A percentile compares a stretch with the other conserved stretches of the same genome.
These are phyloP conservation scores for Cromileptes altivelis DNA, from an alignment of 2,113 vertebrate genomes.

Conservation along the genomic window DNA sequence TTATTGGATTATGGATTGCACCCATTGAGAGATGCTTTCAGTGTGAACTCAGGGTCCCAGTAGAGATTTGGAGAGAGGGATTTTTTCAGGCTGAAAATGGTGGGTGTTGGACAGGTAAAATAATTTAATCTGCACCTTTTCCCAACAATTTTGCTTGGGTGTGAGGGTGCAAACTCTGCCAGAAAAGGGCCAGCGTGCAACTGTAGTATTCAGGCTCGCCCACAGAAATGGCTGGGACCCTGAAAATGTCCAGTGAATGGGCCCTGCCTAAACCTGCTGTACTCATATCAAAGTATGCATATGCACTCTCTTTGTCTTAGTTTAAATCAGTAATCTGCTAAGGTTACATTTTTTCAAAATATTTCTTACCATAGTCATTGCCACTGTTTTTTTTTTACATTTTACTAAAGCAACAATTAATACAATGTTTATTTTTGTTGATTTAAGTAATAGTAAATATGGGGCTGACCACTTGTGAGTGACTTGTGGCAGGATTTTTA, in stretches of 20 bases:
- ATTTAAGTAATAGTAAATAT: no score
- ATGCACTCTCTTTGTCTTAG: no score
- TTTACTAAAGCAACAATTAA: no score
- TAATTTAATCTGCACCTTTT: conserved; percentile 7
- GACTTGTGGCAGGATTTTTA: background rate
- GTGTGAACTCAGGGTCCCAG: conserved; percentile 38
- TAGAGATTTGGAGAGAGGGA: conserved; percentile 34
- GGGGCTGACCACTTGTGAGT: background rate
- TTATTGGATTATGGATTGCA: conserved; percentile 66
- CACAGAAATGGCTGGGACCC: no score
- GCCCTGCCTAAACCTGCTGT: no score
- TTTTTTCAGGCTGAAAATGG: conserved; percentile 41
- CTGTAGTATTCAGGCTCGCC: background rate
- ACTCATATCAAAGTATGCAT: no score
- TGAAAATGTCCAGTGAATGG: no score
- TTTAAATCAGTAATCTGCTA: no score
- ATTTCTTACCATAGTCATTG: no score
- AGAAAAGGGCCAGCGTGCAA: background rate
- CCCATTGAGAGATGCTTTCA: conserved; percentile 52
- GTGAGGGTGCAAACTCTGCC: background rate
- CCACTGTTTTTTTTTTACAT: no score
- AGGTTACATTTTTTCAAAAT: no score
- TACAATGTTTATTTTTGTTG: no score
- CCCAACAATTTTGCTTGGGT: background rate
- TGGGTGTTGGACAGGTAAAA: conserved; percentile 28